Evolutionary conservation across 1,140 invertebrate species (phyloP).

Genomic region (Ips nitidus): DNA sequence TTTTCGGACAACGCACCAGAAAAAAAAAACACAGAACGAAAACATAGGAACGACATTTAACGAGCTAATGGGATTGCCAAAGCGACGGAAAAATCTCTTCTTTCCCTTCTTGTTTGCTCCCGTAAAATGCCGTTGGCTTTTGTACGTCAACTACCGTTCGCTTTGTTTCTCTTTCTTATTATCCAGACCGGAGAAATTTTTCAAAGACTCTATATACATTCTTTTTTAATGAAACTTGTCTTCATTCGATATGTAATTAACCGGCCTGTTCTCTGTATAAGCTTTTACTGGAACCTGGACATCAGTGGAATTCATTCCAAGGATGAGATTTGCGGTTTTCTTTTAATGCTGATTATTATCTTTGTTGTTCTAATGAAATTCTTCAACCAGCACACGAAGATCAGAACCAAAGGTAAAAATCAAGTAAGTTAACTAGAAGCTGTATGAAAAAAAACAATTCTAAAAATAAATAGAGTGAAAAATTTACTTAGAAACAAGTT

Average conservation of each 20-base stretch:
- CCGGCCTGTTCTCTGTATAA: neutral
- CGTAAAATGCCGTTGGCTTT: slow-evolving; percentile 21
- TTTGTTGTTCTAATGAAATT: no score
- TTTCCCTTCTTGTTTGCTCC: slow-evolving; percentile 7
- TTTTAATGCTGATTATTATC: no score
- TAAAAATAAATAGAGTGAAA: no score
- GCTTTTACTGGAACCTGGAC: no score
- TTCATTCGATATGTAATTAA: slow-evolving; percentile 13
- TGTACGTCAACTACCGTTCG: slow-evolving; percentile 15
- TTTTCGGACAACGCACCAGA: slow-evolving; percentile 2
- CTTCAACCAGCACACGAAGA: no score
- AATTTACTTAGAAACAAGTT: no score
- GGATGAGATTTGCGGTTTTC: no score
- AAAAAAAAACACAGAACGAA: slow-evolving; percentile 8
- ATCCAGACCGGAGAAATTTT: slow-evolving; percentile 7
- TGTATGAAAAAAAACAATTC: no score
- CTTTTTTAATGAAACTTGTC: slow-evolving; percentile 22
- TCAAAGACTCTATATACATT: slow-evolving; percentile 12
- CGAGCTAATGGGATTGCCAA: slow-evolving; percentile 25
- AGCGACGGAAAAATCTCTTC: slow-evolving; percentile 22
- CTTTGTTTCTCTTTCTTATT: slow-evolving; percentile 27
- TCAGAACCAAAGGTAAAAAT: no score
- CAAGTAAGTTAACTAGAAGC: no score
- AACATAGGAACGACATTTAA: slow-evolving; percentile 25
- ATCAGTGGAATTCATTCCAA: no score